A percentile compares a stretch with the other conserved stretches of the same genome.
These are phyloP conservation scores for Ormyrus pomaceus DNA, from an alignment of 2,888 invertebrate genomes.

Conservation along the genomic window DNA sequence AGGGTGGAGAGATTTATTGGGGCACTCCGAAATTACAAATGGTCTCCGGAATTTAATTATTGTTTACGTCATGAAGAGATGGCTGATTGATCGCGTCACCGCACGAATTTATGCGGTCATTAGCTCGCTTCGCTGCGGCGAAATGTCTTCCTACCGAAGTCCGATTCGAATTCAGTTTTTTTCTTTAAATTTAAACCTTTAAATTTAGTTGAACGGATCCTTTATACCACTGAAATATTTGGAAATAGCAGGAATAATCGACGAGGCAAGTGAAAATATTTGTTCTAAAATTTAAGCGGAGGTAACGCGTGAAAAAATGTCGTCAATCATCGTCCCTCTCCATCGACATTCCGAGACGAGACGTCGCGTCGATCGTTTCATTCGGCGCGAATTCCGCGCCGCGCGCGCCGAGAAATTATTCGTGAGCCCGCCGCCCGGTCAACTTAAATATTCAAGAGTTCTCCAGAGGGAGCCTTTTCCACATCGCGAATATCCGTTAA, in stretches of 20 bases:
- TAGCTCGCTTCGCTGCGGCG: neutral
- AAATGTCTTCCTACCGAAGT: no score
- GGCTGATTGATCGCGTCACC: slow-evolving; percentile 1
- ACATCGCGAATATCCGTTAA: slow-evolving; percentile 47
- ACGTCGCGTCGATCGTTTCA: no score
- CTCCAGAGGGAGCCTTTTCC: slow-evolving; percentile 20
- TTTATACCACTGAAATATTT: no score
- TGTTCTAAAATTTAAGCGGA: no score
- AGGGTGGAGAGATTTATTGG: neutral
- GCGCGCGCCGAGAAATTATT: slow-evolving; percentile 39
- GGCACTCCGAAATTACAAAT: neutral
- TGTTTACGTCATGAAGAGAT: slow-evolving; percentile 7
- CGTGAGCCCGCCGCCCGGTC: slow-evolving; percentile 24
- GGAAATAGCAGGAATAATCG: no score
- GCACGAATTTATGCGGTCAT: neutral
- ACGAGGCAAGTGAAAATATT: no score
- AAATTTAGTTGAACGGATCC: no score
- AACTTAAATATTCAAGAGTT: slow-evolving; percentile 54
- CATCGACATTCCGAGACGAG: no score
- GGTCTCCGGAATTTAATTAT: neutral
- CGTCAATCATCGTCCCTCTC: no score
- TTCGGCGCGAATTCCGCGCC: neutral
- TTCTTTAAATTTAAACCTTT: no score
- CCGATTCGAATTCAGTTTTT: no score
- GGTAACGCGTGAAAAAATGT: no score